phyloP scores from a whole-genome alignment of 2,113 vertebrate species.

The Solea senegalensis region DNA sequence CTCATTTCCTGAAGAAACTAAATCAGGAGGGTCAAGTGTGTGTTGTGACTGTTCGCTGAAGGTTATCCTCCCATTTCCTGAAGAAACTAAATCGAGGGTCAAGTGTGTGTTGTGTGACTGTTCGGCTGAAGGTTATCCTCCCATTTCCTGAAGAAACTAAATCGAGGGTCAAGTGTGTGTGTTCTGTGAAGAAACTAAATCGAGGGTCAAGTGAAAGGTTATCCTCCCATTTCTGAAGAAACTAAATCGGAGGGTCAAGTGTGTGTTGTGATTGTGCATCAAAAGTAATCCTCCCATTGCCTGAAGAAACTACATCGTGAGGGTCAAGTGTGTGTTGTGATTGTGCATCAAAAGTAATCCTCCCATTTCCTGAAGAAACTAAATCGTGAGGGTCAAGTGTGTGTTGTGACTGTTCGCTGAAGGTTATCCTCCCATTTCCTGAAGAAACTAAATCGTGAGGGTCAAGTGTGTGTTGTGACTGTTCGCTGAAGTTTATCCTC shows the following conservation, averaged over 20 bases:
- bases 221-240: constrained; percentile 4
- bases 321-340: background rate
- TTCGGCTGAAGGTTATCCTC: no score
- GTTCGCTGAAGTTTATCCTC: constrained; percentile 7
- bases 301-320: constrained; percentile 1
- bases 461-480: background rate
- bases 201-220: background rate
- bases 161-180: background rate
- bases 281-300: background rate
- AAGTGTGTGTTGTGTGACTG: background rate
- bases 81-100: background rate
- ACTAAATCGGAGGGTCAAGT: background rate
- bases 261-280: background rate
- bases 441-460: constrained; percentile 1
- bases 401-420: constrained; percentile 3
- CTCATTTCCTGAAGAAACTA: no score
- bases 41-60: no score
- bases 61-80: background rate
- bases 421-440: background rate
- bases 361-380: background rate
- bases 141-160: constrained; percentile 1
- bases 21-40: no score
- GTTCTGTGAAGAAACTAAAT: background rate
- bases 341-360: background rate
- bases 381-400: background rate